Percentiles rank a stretch among this genome's conserved stretches.
Conservation (phyloP, 2,888 invertebrate genomes). For the Morpho achilles region DNA sequence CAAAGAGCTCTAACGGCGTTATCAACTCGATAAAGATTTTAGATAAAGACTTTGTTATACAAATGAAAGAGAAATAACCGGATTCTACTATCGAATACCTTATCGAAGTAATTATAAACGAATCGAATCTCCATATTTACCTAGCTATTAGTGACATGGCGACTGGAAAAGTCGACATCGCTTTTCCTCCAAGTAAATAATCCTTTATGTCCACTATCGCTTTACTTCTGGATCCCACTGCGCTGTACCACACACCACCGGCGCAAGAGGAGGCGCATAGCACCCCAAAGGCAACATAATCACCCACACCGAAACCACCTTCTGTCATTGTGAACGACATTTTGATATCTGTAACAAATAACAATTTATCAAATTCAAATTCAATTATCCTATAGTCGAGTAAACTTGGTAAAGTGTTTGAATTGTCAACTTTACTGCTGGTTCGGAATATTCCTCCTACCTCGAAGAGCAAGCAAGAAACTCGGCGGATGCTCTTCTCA, state of each 20-base stretch:
- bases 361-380: neutral
- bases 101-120: too few species aligned
- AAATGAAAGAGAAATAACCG: too few species aligned
- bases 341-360: constrained; percentile 25
- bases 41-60: too few species aligned
- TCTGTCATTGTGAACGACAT: constrained; percentile 66
- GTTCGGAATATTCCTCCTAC: too few species aligned
- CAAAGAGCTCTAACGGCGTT: too few species aligned
- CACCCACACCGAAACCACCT: constrained; percentile 57
- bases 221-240: constrained; percentile 72
- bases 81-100: too few species aligned
- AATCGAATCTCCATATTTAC: constrained; percentile 51
- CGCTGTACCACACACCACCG: constrained; percentile 86
- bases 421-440: too few species aligned
- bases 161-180: constrained; percentile 88
- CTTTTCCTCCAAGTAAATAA: constrained; percentile 87
- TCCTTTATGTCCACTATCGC: constrained; percentile 81
- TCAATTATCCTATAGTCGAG: too few species aligned
- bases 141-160: constrained; percentile 92
- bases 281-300: constrained; percentile 84
- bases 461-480: too few species aligned
- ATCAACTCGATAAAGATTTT: too few species aligned
- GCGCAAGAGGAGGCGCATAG: constrained; percentile 85
- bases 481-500: too few species aligned
- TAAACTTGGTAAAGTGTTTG: too few species aligned